Evolutionary conservation across 2,797 vertebrate species (phyloP), one percentile per base, ranked within the genome.

Genomic region (Alca torda): DNA sequence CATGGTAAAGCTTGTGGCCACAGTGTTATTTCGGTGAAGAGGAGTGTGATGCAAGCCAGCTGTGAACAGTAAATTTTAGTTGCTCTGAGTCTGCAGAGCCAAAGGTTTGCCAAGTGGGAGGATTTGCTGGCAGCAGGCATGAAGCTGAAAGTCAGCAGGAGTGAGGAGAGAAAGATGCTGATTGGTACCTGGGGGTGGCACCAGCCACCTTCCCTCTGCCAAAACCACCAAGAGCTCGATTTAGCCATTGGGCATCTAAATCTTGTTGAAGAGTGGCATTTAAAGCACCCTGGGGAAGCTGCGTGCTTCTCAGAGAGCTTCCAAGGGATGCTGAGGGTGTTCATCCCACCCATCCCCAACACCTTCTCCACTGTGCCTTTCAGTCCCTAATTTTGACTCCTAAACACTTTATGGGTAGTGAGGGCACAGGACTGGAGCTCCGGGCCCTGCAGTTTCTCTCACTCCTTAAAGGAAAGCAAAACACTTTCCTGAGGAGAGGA

Each of bases 331-430:
- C 9, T 81, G 50, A 60, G 28, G 21, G 4, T 59, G 8, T 43
- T 81, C 30, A 63, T 39, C 35, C 7, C 28, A 39, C 33, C 7
- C 19, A 19, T 56, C 13, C 28, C 65, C 81, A 73, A 30, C 43
- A 72, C 8, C 7, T 3, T 65, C 33, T 57, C 31, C 4, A 2
- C 28, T 0, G 0, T 65, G 43, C 14, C 35, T 33, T 92, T 85
- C 53, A 72, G 30, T 25, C 13, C 26, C 86, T 79, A 8, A 43
- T 43, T 87, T 57, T 82, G 70, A 35, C 13, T 87, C 33, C 24
- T 56, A 20, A 68, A n/a, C 25, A 9, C 17, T 43, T 84, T 11
- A 18, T 0, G 2, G 19, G 13, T 46, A 25, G 17, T 61, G 65
- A 60, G 41, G 30, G 53, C 37, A 65, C 23, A 43, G 46, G 26